These are phyloP conservation scores for Cantharis rufa DNA, from an alignment of 2,888 invertebrate species.

Conservation along the genomic window DNA sequence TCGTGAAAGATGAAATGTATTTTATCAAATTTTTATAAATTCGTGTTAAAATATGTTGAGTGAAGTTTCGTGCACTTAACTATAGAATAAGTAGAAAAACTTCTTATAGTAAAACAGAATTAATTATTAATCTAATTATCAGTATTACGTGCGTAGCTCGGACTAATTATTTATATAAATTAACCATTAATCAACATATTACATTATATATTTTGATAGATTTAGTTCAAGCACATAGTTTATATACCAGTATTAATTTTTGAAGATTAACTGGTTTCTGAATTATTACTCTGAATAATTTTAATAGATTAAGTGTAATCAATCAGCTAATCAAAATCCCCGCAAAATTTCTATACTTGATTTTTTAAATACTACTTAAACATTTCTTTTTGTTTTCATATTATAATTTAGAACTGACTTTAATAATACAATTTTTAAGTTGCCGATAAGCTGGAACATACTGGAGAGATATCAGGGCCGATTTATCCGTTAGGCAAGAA, in stretches of 20 bases:
- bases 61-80: not conserved
- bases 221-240: too few relatives aligned
- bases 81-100: too few relatives aligned
- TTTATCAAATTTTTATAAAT: constrained; percentile 5
- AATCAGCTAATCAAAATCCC: not conserved
- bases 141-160: not conserved
- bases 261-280: not conserved
- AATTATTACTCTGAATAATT: not conserved
- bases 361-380: too few relatives aligned
- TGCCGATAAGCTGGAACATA: too few relatives aligned
- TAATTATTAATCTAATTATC: not conserved
- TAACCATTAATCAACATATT: not conserved
- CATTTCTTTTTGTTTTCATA: not conserved
- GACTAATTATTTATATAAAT: not conserved
- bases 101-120: not conserved
- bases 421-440: too few relatives aligned
- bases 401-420: too few relatives aligned
- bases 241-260: not conserved
- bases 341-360: not conserved
- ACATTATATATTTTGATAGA: not conserved
- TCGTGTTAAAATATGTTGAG: not conserved
- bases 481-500: too few relatives aligned
- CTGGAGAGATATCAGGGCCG: too few relatives aligned
- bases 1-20: constrained; percentile 27
- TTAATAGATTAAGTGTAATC: not conserved